Conservation (phyloP, 2,797 vertebrate genomes). For the Eidolon dupreanum region DNA sequence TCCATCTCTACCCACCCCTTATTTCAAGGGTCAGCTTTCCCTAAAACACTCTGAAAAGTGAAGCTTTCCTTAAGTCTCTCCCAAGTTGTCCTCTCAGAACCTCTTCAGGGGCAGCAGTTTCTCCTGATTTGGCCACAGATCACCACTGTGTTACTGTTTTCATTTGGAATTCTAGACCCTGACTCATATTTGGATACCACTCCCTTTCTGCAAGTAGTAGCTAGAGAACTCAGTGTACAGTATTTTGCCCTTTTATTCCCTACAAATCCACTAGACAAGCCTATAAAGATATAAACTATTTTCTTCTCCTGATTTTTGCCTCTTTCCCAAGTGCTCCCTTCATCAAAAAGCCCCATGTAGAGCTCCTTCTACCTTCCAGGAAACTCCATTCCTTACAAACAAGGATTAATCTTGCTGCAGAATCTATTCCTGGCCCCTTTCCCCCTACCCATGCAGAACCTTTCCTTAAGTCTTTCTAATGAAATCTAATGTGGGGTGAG, state of each 20-base stretch:
- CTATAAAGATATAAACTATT: background rate
- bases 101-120: background rate
- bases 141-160: background rate
- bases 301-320: background rate
- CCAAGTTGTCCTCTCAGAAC: background rate
- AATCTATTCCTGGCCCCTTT: background rate
- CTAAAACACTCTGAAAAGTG: background rate
- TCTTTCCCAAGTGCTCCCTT: background rate
- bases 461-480: background rate
- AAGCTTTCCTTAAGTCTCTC: background rate
- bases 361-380: background rate
- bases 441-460: background rate
- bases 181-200: background rate
- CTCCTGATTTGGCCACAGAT: fast-evolving
- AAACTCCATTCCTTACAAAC: background rate
- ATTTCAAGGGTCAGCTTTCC: background rate
- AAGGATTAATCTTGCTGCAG: background rate
- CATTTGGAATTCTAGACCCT: background rate
- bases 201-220: background rate
- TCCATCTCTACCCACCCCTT: background rate
- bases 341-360: background rate
- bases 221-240: background rate
- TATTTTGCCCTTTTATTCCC: background rate
- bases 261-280: background rate
- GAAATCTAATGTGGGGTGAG: background rate